Base-by-base conservation (phyloP, 2,888 invertebrate species). In the Elmis aenea region DNA sequence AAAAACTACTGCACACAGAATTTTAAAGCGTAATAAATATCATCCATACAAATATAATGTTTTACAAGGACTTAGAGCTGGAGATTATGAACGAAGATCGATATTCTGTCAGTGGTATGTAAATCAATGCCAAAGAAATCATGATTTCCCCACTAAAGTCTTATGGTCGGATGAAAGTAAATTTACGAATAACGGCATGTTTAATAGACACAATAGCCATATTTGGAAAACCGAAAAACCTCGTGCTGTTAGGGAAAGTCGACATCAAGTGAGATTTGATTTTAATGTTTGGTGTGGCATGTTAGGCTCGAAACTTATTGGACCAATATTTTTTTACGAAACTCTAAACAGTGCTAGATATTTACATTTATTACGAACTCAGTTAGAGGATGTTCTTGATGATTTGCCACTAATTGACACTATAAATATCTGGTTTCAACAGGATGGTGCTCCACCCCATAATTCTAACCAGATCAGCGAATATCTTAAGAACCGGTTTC, bases 201-300 rank as follows among this genome's bases (percentile, higher is more conserved):
- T 31, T 20, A 37, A 37, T 31, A 13, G 37, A n/a, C 20, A 31
- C 11, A 29, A 35, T 12, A 23, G 23, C 8, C 13, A 31, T 25
- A 9, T 26, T 12, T 28, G 38, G 28, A 15, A 23, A 32, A 21
- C 21, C n/a, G 26, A 22, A 15, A 37, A 37, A 12, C 31, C 31
- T 21, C 22, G 26, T 6, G 8, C 20, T 18, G 6, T 26, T 3
- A 16, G 22, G 21, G 22, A 11, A 38, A 26, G 26, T 4, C 27
- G 24, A 25, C 23, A 24, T 25, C 25, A 28, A 24, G 24, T 29
- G 15, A 20, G 13, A 1, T 24, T 38, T 8, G 33, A 25, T n/a
- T 33, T 33, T 33, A 33, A 33, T 29, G 24, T 33, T 20, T 38
- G 27, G 23, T 38, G 28, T 25, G 28, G 29, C 18, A 33, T 38